Evolutionary conservation across 2,797 vertebrate species (phyloP), one percentile per base, ranked within the genome.

Genomic region (Prunella strophiata): DNA sequence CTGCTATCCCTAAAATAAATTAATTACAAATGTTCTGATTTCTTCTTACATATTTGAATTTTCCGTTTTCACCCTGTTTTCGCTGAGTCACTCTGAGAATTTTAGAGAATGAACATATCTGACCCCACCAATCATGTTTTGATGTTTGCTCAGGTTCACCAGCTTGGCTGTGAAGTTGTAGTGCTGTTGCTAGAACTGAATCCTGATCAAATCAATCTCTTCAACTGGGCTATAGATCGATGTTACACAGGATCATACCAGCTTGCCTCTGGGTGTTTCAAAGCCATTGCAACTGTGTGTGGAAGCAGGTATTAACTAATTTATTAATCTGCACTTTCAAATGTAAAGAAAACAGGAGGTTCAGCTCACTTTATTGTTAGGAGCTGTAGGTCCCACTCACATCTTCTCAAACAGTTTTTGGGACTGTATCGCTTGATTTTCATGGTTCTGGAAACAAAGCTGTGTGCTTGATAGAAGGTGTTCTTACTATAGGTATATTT

Each of bases 211-310:
- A 98, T 99, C 92, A 99, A 99, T 93, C 98, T 99, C 81, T 99
- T 99, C 96, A 99, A 99, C 91, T 99, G 99, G 99, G 99, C 99
- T 7, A 99, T 99, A 94, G 99, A 99, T 94, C 98, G 99, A 58
- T 99, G 99, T 97, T 99, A 99, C 92, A 99, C 99, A 20, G 99
- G 99, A 34, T 99, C 99, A 63, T 99, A 99, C 96, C 99, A 99
- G 88, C 98, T 99, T 63, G 99, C 99, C 1, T 99, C 99, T 7
- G 99, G 99, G 85, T 99, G 99, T 97, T 99, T 99, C 97, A 99
- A 99, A 97, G 99, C 99, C 94, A 99, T 99, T 57, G 99, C 99
- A 48, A 99, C 99, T 32, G 99, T 99, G 85, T 99, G 99, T 45
- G 99, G 99, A 59, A 99, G 98, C 99, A 99, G 99, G 99, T 99